A percentile compares a stretch with the other conserved stretches of the same genome.
Conservation (phyloP, 2,113 vertebrate genomes). For the Halichoeres trimaculatus region DNA sequence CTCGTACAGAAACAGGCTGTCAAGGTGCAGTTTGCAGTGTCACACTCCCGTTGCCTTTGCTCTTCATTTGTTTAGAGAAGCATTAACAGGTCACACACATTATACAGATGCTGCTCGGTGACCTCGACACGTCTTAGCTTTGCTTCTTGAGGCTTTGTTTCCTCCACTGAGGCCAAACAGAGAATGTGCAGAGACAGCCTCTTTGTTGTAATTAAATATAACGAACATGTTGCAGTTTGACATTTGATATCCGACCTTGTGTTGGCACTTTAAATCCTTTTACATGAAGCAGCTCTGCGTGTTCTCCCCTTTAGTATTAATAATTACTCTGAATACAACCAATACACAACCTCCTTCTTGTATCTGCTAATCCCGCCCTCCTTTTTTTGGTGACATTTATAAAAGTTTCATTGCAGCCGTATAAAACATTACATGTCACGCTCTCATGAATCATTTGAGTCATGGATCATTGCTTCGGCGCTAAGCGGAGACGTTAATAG, state of each 20-base stretch:
- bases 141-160: not conserved
- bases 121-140: not conserved
- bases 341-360: not conserved
- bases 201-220: slow-evolving; percentile 8
- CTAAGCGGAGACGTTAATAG: slow-evolving; percentile 38
- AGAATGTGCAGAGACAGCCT: not conserved
- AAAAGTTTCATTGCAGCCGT: slow-evolving; percentile 74
- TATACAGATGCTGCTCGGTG: not conserved
- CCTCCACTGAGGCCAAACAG: not conserved
- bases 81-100: not conserved
- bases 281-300: not conserved
- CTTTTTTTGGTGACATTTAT: slow-evolving; percentile 70
- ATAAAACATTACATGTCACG: slow-evolving; percentile 72
- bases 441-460: slow-evolving; percentile 76
- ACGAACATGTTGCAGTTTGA: not conserved
- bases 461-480: slow-evolving; percentile 66
- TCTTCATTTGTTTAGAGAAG: not conserved
- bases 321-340: slow-evolving; percentile 19
- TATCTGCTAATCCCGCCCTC: slow-evolving; percentile 18
- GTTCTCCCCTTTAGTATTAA: slow-evolving; percentile 24
- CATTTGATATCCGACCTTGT: slow-evolving; percentile 17
- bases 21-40: not conserved
- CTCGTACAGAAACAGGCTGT: not conserved
- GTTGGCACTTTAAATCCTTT: not conserved
- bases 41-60: not conserved